These are phyloP conservation scores for Psilopogon haemacephalus DNA, from an alignment of 2,113 vertebrate species.

Conservation along the genomic window DNA sequence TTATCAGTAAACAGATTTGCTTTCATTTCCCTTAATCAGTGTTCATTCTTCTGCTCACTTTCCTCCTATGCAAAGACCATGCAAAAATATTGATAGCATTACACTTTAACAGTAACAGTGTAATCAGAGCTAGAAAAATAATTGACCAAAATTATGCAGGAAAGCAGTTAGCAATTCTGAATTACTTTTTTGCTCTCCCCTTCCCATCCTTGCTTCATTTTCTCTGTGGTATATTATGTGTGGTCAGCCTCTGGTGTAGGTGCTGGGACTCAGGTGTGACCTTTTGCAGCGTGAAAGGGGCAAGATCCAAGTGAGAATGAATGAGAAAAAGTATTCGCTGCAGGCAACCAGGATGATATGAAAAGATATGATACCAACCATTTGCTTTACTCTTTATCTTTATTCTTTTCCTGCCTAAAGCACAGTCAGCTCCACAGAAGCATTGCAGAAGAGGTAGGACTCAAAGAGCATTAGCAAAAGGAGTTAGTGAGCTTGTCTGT, in stretches of 20 bases:
- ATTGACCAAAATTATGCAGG: background rate
- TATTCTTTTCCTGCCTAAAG: background rate
- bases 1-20: conserved; percentile 31
- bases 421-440: background rate
- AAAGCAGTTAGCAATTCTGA: background rate
- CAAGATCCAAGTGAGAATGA: background rate
- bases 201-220: background rate
- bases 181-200: background rate
- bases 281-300: background rate
- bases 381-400: background rate
- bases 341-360: too few relatives aligned
- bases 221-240: rapidly evolving
- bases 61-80: background rate
- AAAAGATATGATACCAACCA: background rate
- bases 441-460: background rate
- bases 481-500: background rate
- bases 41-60: conserved; percentile 27
- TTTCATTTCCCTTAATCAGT: conserved; percentile 30
- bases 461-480: background rate
- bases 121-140: background rate
- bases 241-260: background rate
- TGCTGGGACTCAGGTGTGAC: background rate
- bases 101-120: background rate
- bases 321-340: background rate
- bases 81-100: background rate